These are phyloP conservation scores for Crematogaster levior DNA, from an alignment of 2,888 invertebrate species.

Conservation along the genomic window DNA sequence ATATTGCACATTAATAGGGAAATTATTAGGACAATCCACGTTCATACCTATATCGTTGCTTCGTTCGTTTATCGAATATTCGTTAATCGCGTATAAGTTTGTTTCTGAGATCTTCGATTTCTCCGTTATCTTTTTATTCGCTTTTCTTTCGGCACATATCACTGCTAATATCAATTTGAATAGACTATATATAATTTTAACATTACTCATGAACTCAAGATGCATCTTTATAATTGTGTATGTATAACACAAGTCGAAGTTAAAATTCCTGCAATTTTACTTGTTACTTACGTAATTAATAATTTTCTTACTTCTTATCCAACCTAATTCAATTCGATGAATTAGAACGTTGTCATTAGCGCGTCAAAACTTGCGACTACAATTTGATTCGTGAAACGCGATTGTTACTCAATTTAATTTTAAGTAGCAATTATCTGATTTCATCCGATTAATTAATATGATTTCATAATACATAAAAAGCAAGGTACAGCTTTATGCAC, in stretches of 20 bases:
- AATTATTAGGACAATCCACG: neutral
- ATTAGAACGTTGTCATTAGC: neutral
- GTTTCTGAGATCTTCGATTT: slow-evolving; percentile 20
- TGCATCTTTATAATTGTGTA: neutral
- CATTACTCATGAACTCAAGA: slow-evolving; percentile 4
- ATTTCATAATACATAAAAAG: neutral
- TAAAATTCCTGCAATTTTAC: neutral
- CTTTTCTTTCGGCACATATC: slow-evolving; percentile 1
- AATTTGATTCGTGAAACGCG: neutral
- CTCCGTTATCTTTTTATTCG: neutral
- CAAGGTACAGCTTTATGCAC: neutral
- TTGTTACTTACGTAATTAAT: neutral
- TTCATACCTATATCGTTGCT: slow-evolving; percentile 11
- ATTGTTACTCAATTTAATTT: neutral
- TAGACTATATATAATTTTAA: neutral
- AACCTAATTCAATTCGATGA: neutral
- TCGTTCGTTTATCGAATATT: slow-evolving; percentile 49
- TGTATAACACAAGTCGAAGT: neutral
- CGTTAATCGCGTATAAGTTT: slow-evolving; percentile 52
- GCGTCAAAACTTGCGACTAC: neutral
- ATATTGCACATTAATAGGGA: neutral
- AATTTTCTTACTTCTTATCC: neutral
- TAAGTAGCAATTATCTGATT: neutral
- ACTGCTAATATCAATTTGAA: neutral
- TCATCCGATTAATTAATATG: neutral